Base-by-base conservation (phyloP, 92 coral and sea anemone species). In the Isaurus tuberculatus region DNA sequence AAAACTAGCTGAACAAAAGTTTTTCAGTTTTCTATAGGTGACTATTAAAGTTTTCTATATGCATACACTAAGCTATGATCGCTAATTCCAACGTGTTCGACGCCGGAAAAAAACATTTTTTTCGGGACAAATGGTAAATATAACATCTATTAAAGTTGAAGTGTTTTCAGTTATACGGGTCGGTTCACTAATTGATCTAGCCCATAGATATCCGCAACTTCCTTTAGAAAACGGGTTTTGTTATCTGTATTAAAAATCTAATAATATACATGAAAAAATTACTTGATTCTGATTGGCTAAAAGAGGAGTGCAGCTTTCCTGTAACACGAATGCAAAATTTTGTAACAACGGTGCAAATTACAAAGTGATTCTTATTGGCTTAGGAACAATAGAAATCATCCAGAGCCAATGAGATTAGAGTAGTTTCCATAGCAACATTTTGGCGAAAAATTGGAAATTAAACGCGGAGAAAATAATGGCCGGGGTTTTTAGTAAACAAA, bases 51-150 rank as follows among this genome's bases (percentile, higher is more conserved):
- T 72, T 74, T 73, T 15, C 91, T 49, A 68, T 63, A 81, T 30
- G 85, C 81, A 88, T 73, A 88, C 23, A 88, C 66, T 26, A 88
- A 61, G 51, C 88, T 77, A 57, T 88, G 89, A 73, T 85, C 88
- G 85, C 88, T 88, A 44, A 84, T 84, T 26, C 85, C 74, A 75
- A 88, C 22, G 49, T 79, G 83, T 10, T 66, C 32, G 37, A 89
- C 86, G 16, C 89, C 89, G 8, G 43, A 79, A 84, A 44, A 88
- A 75, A 70, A 79, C 86, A 46, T 84, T 82, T 33, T 48, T 89
- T 49, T 89, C 89, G 8, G 79, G 89, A 79, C 78, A 78, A 53
- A 79, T 89, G 27, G 86, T 89, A 65, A 73, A 79, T 27, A 79
- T 89, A 4, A 84, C 60, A 89, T 89, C 83, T 30, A 81, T 86